Conservation (phyloP, 2,797 vertebrate species). For the Pygocentrus nattereri region DNA sequence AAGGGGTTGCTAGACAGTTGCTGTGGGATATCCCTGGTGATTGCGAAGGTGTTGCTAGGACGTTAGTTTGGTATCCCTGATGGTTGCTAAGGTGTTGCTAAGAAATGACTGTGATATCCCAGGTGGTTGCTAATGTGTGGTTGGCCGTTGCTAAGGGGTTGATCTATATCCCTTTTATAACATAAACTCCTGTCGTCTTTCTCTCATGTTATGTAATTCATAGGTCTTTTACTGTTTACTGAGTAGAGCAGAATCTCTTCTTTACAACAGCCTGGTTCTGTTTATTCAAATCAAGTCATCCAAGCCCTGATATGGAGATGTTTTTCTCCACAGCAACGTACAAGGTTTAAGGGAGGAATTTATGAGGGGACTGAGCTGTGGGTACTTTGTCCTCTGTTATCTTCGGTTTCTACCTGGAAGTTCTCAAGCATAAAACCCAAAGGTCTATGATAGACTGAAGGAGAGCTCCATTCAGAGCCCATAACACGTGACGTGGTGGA, state of each 20-base stretch:
- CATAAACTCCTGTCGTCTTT: neutral
- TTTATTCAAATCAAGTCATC: neutral
- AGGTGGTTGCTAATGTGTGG: too few species aligned
- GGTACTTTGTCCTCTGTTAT: constrained; percentile 27
- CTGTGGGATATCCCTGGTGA: too few species aligned
- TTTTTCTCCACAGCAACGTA: constrained; percentile 22
- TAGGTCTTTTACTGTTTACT: neutral
- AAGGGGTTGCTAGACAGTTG: too few species aligned
- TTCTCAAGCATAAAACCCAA: constrained; percentile 9
- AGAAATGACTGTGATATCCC: too few species aligned
- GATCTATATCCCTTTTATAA: too few species aligned
- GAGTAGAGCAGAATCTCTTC: neutral
- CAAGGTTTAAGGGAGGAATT: neutral
- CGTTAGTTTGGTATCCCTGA: too few species aligned
- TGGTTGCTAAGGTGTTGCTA: too few species aligned
- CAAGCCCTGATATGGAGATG: neutral
- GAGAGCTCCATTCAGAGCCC: too few species aligned
- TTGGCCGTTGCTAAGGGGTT: too few species aligned
- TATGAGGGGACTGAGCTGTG: constrained; percentile 1
- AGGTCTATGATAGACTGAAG: too few species aligned
- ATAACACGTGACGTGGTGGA: neutral
- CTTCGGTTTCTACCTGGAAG: neutral
- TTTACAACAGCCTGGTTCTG: neutral
- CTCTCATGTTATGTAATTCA: neutral
- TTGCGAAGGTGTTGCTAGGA: too few species aligned